Base-by-base conservation (phyloP, 2,113 vertebrate genomes). In the Alouatta palliata region DNA sequence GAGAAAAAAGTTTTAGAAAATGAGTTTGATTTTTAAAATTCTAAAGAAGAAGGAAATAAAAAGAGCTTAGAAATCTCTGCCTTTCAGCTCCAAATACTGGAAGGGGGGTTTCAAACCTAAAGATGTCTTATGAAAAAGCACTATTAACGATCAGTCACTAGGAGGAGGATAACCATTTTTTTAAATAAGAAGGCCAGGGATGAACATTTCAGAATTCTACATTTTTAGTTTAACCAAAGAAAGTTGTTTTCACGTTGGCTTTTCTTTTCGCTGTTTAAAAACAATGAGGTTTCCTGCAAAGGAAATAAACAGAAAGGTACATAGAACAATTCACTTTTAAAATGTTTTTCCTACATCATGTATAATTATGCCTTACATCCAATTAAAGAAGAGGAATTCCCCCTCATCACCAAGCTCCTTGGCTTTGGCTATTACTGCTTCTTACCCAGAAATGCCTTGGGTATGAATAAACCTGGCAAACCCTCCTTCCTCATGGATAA, bases 401-500 rank as follows among this genome's bases (percentile, higher is more conserved):
- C 79, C 71, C 30, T 9, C 66, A 21, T 84, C 71, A 79, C 58
- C 79, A 61, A 20, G 19, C n/a, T 93, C n/a, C 73, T 68, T 90
- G 80, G 19, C 71, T 94, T 37, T 80, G 58, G 32, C 77, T 87
- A 9, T 97, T 97, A 75, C 71, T 87, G 8, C 70, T 94, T 95
- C 92, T 96, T 68, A 56, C 85, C 52, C 91, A 95, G 91, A 97
- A 98, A 96, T 98, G 79, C 80, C 90, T 93, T 97, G 96, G 32
- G 96, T 94, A 85, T 96, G 97, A 98, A 96, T 94, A 97, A 97
- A 92, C 87, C 86, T 96, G 97, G 97, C 97, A 98, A 98, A 97
- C 47, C 88, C 79, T 91, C 73, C 95, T 97, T 91, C 25, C 95
- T 92, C 43, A 35, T 75, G 64, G 95, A 81, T 97, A 96, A 96